These are phyloP conservation scores for Percopsis omiscomaycus DNA, from an alignment of 2,797 vertebrate species.

Conservation along the genomic window DNA sequence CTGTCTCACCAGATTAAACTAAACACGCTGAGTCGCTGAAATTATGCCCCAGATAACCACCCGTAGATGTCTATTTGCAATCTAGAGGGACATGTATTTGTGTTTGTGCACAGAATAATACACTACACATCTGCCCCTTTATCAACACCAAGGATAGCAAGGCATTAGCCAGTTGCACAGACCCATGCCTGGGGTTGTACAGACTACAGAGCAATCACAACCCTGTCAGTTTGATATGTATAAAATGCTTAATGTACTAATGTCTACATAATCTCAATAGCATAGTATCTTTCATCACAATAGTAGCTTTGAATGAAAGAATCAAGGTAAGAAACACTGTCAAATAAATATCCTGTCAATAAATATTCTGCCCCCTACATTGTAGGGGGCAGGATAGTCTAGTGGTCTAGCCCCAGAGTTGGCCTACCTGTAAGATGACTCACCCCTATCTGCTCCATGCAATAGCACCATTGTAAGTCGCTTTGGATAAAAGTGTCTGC, in stretches of 20 bases:
- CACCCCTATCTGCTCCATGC: no score
- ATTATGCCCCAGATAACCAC: slow-evolving; percentile 57
- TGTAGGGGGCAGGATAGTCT: no score
- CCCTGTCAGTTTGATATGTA: background rate
- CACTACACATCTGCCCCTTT: slow-evolving; percentile 50
- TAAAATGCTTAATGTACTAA: slow-evolving; percentile 16
- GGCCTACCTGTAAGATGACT: no score
- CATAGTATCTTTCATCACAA: background rate
- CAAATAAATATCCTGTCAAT: background rate
- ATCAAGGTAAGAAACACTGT: background rate
- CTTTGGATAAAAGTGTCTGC: no score
- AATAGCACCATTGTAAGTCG: no score
- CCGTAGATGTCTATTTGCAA: slow-evolving; percentile 43
- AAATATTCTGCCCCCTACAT: no score
- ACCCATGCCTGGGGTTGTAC: slow-evolving; percentile 9
- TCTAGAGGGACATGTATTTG: slow-evolving; percentile 34
- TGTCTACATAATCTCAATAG: background rate
- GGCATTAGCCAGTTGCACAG: slow-evolving; percentile 17
- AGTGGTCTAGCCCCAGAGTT: no score
- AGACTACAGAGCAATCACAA: slow-evolving; percentile 5
- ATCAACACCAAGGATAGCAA: slow-evolving; percentile 45
- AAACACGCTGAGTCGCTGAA: slow-evolving; percentile 54
- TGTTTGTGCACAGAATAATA: slow-evolving; percentile 17
- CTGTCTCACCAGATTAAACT: slow-evolving; percentile 64
- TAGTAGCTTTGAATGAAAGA: background rate